A percentile compares a stretch with the other conserved stretches of the same genome.
Evolutionary conservation across 2,888 invertebrate genomes (phyloP).

Genomic region (Synanthedon andrenaeformis): DNA sequence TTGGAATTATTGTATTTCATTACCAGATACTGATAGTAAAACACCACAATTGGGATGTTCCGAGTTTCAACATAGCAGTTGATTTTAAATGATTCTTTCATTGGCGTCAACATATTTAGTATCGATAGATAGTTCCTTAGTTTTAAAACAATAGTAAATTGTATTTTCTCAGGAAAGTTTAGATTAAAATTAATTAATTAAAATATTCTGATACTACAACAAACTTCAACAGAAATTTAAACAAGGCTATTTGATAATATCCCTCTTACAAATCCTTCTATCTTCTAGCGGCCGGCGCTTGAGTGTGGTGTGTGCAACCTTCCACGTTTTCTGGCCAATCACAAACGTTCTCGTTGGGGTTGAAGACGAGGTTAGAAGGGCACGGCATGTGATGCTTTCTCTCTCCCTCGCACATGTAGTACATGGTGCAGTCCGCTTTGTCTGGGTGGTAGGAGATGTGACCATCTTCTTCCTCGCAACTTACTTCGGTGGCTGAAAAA

Average conservation of each 20-base stretch:
- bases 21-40: too few species aligned
- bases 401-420: conserved; percentile 97
- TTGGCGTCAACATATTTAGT: too few species aligned
- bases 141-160: not conserved
- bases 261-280: conserved; percentile 17
- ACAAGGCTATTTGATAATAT: not conserved
- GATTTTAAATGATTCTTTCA: too few species aligned
- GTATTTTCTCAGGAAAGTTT: too few species aligned
- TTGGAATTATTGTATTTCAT: too few species aligned
- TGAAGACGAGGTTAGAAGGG: conserved; percentile 91
- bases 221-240: not conserved
- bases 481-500: conserved; percentile 83
- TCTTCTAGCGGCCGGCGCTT: conserved; percentile 59
- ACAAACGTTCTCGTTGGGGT: conserved; percentile 92
- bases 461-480: conserved; percentile 94
- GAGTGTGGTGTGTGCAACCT: conserved; percentile 75
- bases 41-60: too few species aligned
- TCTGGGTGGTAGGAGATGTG: conserved; percentile 94
- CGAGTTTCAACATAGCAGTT: too few species aligned
- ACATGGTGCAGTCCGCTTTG: conserved; percentile 91
- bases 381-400: conserved; percentile 97
- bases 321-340: conserved; percentile 97
- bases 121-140: too few species aligned
- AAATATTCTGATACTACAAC: conserved; percentile 6
- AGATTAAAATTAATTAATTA: conserved; percentile 3